A percentile compares a stretch with the other conserved stretches of the same genome.
These are phyloP conservation scores for Heterotilapia buettikoferi DNA, from an alignment of 2,113 vertebrate genomes.

Conservation along the genomic window DNA sequence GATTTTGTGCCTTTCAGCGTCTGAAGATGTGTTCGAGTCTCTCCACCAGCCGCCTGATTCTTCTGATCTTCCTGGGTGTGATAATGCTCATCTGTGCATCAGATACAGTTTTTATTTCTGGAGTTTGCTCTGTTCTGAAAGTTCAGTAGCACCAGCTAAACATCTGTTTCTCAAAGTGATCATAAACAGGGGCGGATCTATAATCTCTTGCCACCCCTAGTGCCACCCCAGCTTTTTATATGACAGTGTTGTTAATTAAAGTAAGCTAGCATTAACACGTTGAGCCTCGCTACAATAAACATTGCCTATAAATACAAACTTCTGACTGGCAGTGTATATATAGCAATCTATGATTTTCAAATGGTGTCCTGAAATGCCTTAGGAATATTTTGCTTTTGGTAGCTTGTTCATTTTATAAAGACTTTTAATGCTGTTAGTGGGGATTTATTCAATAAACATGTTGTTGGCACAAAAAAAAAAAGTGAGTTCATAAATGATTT, in stretches of 20 bases:
- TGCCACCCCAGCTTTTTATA: background rate
- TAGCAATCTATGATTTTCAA: background rate
- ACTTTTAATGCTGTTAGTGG: background rate
- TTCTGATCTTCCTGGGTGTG: background rate
- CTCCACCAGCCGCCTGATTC: background rate
- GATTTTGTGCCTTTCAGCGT: background rate
- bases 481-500: background rate
- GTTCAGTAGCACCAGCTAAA: background rate
- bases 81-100: background rate
- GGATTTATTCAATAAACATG: background rate
- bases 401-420: background rate
- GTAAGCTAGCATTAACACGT: background rate
- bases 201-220: background rate
- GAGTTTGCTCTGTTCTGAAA: background rate
- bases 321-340: background rate
- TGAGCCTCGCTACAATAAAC: background rate
- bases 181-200: background rate
- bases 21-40: background rate
- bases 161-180: background rate
- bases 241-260: background rate
- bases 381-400: rapidly evolving
- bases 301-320: background rate
- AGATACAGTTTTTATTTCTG: background rate
- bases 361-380: background rate
- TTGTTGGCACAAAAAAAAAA: background rate